Conservation (phyloP, 2,888 invertebrate species). For the Lasioglossum calceatum region DNA sequence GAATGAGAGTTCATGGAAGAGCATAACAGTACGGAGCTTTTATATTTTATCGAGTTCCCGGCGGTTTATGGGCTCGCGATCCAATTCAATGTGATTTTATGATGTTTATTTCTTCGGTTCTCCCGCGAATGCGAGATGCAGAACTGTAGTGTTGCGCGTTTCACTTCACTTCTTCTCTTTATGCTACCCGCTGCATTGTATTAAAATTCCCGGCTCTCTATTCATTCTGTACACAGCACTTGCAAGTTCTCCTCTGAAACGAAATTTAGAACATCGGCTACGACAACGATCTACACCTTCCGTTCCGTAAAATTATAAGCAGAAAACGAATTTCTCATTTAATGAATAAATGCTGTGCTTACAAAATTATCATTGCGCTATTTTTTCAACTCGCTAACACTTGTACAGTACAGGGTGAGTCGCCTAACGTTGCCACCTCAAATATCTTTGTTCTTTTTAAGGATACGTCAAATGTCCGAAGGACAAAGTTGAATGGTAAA, state of each 20-base stretch:
- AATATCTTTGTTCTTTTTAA: background rate
- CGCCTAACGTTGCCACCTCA: too few relatives aligned
- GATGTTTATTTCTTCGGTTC: constrained; percentile 27
- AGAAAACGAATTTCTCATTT: background rate
- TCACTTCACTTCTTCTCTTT: background rate
- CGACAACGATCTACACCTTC: background rate
- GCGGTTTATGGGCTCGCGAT: constrained; percentile 26
- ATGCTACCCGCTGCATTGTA: background rate
- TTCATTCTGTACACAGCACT: background rate
- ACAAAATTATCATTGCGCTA: background rate
- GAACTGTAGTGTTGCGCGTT: background rate
- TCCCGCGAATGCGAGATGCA: constrained; percentile 12
- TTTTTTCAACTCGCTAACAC: background rate
- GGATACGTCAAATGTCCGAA: too few relatives aligned
- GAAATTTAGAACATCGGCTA: background rate
- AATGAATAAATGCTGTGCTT: background rate
- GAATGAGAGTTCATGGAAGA: constrained; percentile 3
- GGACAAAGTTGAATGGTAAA: too few relatives aligned
- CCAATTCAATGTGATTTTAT: constrained; percentile 32
- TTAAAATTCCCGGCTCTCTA: background rate
- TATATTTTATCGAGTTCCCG: constrained; percentile 6
- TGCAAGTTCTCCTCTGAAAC: background rate
- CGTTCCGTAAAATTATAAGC: background rate
- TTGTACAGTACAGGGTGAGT: background rate
- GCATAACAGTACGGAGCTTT: constrained; percentile 23